Evolutionary conservation across 2,888 invertebrate genomes (phyloP).

Genomic region (Plebejus argus): DNA sequence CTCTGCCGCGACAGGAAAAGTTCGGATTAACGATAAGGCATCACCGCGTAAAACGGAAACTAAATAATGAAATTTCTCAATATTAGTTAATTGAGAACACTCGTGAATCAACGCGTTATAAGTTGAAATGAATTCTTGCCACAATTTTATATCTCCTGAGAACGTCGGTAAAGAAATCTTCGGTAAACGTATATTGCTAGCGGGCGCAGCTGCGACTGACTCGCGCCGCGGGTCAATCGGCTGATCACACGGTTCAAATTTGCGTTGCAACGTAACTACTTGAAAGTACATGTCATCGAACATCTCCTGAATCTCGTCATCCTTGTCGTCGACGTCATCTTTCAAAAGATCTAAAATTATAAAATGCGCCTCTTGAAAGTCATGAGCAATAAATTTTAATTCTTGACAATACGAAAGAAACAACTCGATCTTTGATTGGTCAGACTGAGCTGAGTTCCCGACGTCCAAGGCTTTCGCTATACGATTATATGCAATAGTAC

Average conservation of each 20-base stretch:
- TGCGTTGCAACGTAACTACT: not conserved
- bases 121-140: not conserved
- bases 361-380: slow-evolving; percentile 1
- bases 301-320: not conserved
- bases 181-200: not conserved
- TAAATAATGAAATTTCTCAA: not conserved
- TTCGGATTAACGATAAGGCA: no score
- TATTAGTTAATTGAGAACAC: not conserved
- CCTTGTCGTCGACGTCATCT: not conserved
- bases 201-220: not conserved
- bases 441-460: not conserved
- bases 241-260: not conserved
- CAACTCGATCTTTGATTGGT: not conserved
- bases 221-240: not conserved
- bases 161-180: not conserved
- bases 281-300: not conserved
- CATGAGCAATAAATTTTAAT: not conserved
- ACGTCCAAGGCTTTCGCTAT: not conserved
- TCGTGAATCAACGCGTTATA: not conserved
- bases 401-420: not conserved
- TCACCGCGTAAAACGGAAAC: no score
- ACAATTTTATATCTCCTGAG: not conserved
- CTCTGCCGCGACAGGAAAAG: no score
- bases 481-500: no score
- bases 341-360: not conserved